Base-by-base conservation (phyloP, 2,113 vertebrate genomes). In the Oncorhynchus tshawytscha region DNA sequence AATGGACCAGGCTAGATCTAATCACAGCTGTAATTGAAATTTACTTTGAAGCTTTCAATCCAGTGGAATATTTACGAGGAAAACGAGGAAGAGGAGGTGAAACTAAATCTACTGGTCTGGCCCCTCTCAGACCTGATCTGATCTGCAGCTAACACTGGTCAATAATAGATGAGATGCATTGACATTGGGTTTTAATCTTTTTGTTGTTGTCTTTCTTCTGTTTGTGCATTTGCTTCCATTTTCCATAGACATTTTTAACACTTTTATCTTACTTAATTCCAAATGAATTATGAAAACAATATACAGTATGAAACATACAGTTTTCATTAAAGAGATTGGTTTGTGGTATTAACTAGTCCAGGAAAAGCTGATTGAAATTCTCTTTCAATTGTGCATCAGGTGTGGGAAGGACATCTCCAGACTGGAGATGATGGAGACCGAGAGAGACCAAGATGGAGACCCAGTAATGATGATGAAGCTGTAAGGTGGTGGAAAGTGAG, bases 21-120 rank as follows among this genome's bases (percentile, higher is more conserved):
- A 93, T 93, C 93, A 92, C 81, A 67, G 82, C 88, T 84, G 90
- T 92, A 93, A 92, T 92, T 93, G 92, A 93, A 93, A 90, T 92
- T 91, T 92, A 92, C 91, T 93, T 93, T 93, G 87, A 92, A 91
- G 90, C 92, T 91, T 91, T 94, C 91, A 91, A 91, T 92, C 92
- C 87, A 66, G 82, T 90, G 72, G 92, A 93, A 93, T 93, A 93
- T 94, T 92, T 92, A 92, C 91, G 91, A 89, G 89, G 90, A 91
- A 83, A 90, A 80, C 76, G 85, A 80, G 82, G 82, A 91, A 83
- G 89, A 79, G 75, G 84, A 81, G 82, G 82, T 92, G 93, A 93
- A 94, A 94, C 91, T 88, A 81, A 85, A 93, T 92, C 90, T 92
- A 90, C 90, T 82, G 84, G 12, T 88, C 86, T 25, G 51, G 49